Base-by-base conservation (phyloP, 2,797 vertebrate species). In the Zenarchopterus dispar region DNA sequence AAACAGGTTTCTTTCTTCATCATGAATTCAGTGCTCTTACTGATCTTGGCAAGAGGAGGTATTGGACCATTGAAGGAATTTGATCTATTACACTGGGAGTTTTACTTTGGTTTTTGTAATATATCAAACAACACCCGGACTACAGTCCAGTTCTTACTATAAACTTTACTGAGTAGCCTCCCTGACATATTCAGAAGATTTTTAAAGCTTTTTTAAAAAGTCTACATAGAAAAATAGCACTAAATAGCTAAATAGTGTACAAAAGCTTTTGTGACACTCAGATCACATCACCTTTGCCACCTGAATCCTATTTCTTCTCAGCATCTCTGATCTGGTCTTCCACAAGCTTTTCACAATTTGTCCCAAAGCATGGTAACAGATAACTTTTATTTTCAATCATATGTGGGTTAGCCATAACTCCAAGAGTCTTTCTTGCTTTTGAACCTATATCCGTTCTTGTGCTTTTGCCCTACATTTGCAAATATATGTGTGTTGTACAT, bases 1-100 rank as follows among this genome's bases (percentile, higher is more conserved):
- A 70, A 60, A 49, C 60, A 39, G 61, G 54, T 21, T 60, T 31
- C 53, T 22, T 16, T 61, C 5, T 64, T 62, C n/a, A 21, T 44
- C 17, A 59, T 74, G 42, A 70, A 71, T 67, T 19, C 44, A 62
- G 45, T 58, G 16, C 51, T 31, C 21, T 61, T 18, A 70, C 28
- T 65, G 15, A 68, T 55, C 55, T 51, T 64, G 63, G 60, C 48
- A 74, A 71, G n/a, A 39, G 36, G 16, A 39, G 36, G 16, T 39
- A 5, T 39, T 39, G 36, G 36, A 47, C 45, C 45, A 47, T 47
- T 21, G 5, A 15, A 47, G 8, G 36, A 39, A 39, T 39, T 15
- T 39, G 36, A 39, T 15, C 36, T 39, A 13, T 15, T 39, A 15
- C 36, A 15, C 11, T 39, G 36, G 36, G 36, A 39, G 11, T 16